Percentiles rank a stretch among this genome's conserved stretches.
Conservation (phyloP, 2,113 vertebrate species). For the Garra rufa region DNA sequence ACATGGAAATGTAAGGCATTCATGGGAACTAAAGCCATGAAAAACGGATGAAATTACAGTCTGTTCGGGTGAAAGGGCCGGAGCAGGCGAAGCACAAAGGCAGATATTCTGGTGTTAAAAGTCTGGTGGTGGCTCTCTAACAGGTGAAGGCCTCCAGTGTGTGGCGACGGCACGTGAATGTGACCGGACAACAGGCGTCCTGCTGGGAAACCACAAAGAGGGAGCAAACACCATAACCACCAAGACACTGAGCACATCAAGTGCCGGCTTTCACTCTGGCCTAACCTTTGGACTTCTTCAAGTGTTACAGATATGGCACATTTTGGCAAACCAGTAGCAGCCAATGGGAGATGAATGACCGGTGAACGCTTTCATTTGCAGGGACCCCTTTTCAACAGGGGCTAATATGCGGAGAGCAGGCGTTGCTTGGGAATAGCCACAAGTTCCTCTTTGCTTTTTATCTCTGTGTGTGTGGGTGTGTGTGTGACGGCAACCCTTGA, state of each 20-base stretch:
- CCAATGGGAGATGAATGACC: conserved; percentile 56
- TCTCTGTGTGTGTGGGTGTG: conserved; percentile 44
- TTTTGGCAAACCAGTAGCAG: conserved; percentile 52
- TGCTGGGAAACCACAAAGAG: conserved; percentile 74
- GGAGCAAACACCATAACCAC: conserved; percentile 62
- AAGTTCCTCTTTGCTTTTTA: conserved; percentile 37
- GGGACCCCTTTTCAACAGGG: conserved; percentile 43
- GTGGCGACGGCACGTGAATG: conserved; percentile 72
- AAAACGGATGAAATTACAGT: conserved; percentile 87
- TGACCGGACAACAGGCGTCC: conserved; percentile 73
- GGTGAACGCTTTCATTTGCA: conserved; percentile 56
- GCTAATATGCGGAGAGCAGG: conserved; percentile 52
- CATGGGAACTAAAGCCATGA: conserved; percentile 80
- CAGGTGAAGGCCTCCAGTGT: conserved; percentile 79
- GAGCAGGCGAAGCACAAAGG: conserved; percentile 71
- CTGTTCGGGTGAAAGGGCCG: conserved; percentile 78
- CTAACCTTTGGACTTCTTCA: conserved; percentile 60
- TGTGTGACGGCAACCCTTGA: conserved; percentile 69
- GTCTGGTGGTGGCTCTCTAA: conserved; percentile 80
- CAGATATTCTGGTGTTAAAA: conserved; percentile 69
- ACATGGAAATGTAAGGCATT: conserved; percentile 86
- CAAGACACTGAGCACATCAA: conserved; percentile 60
- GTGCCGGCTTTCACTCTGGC: conserved; percentile 52
- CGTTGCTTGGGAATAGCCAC: conserved; percentile 44
- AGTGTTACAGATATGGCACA: conserved; percentile 65